These are phyloP conservation scores for Equus quagga DNA, from an alignment of 2,113 vertebrate species.

Conservation along the genomic window DNA sequence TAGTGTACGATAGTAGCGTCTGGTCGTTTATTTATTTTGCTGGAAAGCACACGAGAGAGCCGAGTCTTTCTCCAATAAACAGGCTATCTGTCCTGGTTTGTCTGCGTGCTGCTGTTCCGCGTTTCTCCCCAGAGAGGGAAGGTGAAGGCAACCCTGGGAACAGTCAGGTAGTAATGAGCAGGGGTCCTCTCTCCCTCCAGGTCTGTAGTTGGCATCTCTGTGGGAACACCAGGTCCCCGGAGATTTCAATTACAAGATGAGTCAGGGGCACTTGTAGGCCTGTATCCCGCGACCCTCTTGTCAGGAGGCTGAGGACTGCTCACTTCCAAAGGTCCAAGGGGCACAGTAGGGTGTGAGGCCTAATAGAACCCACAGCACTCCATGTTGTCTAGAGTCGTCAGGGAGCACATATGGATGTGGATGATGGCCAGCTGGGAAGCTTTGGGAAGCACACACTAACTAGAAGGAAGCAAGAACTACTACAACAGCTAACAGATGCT, in stretches of 20 bases:
- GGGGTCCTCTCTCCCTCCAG: neutral
- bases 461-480: neutral
- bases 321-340: neutral
- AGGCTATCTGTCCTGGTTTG: neutral
- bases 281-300: neutral
- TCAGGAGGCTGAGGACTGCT: neutral
- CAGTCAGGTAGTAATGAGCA: rapidly evolving
- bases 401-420: neutral
- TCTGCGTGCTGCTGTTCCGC: neutral
- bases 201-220: neutral
- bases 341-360: neutral
- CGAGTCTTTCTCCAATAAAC: slow-evolving; percentile 29
- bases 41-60: neutral
- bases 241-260: neutral
- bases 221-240: neutral
- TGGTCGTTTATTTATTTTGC: slow-evolving; percentile 63
- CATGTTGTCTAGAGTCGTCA: neutral
- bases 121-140: neutral
- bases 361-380: neutral
- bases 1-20: neutral
- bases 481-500: neutral
- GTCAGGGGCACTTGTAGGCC: neutral
- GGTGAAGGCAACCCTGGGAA: neutral
- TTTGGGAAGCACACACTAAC: neutral
- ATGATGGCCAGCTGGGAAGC: neutral